A percentile compares a stretch with the other conserved stretches of the same genome.
Evolutionary conservation across 1,140 invertebrate genomes (phyloP).

Genomic region (Cryptotermes secundus): DNA sequence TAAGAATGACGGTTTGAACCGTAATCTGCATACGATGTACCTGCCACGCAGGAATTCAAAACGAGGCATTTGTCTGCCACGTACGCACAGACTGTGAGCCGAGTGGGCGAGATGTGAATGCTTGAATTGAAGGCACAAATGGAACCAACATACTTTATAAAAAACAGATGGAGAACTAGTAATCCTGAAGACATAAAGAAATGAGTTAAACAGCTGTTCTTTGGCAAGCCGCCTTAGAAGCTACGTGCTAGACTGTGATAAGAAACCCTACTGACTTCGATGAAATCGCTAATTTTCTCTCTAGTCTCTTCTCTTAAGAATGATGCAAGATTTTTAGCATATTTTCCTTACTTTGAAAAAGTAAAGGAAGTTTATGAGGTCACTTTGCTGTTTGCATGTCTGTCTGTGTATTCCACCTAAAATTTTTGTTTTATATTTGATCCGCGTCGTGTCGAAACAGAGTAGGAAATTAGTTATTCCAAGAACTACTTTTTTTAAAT

Average conservation of each 20-base stretch:
- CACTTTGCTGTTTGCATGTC: no score
- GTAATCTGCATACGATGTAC: background rate
- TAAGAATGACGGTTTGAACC: background rate
- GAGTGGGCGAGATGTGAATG: background rate
- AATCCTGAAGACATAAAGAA: background rate
- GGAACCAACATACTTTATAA: background rate
- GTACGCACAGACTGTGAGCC: background rate
- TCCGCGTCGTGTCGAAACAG: no score
- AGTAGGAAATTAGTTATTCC: no score
- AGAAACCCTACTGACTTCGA: background rate
- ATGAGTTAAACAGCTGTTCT: background rate
- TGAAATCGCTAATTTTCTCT: no score
- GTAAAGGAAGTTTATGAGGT: no score
- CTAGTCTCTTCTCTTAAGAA: no score
- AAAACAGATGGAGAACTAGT: background rate
- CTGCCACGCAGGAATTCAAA: conserved; percentile 2
- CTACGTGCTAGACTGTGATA: background rate
- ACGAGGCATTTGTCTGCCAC: background rate
- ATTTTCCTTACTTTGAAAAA: no score
- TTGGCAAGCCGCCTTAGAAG: background rate
- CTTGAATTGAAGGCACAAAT: background rate
- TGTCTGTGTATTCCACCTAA: no score
- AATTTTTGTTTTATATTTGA: no score
- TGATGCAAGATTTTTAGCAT: no score
- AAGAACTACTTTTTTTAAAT: no score